Conservation (phyloP, 2,113 vertebrate genomes). For the Glaucomys volans region DNA sequence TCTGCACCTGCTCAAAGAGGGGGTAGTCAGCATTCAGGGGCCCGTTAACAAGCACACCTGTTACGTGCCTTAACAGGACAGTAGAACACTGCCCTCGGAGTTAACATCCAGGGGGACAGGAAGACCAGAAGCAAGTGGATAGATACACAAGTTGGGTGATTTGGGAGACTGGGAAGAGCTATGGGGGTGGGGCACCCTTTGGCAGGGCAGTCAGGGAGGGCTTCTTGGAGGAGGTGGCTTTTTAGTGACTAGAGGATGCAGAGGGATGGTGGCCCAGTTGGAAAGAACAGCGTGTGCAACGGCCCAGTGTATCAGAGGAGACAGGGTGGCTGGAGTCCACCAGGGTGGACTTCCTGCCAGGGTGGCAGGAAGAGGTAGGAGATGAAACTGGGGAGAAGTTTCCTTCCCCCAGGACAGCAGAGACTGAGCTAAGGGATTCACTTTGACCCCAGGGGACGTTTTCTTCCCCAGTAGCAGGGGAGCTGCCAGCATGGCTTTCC, state of each 20-base stretch:
- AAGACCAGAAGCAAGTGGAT: neutral
- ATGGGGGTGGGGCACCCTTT: neutral
- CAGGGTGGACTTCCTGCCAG: too few relatives aligned
- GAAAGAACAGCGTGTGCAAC: neutral
- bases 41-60: neutral
- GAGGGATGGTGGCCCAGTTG: neutral
- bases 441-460: neutral
- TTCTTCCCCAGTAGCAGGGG: neutral
- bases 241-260: neutral
- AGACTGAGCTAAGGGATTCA: neutral
- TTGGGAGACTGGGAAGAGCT: neutral
- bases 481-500: neutral
- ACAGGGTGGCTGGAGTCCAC: neutral
- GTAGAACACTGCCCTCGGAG: neutral
- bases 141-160: neutral
- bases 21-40: rapidly evolving
- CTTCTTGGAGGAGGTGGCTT: neutral
- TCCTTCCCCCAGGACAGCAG: too few relatives aligned
- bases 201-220: neutral
- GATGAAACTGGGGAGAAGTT: neutral
- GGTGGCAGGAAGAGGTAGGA: neutral
- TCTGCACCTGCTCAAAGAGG: neutral
- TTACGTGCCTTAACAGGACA: neutral
- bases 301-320: neutral
- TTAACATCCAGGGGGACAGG: neutral